phyloP scores from a whole-genome alignment of 2,797 vertebrate genomes.

The Rhinogobio ventralis region DNA sequence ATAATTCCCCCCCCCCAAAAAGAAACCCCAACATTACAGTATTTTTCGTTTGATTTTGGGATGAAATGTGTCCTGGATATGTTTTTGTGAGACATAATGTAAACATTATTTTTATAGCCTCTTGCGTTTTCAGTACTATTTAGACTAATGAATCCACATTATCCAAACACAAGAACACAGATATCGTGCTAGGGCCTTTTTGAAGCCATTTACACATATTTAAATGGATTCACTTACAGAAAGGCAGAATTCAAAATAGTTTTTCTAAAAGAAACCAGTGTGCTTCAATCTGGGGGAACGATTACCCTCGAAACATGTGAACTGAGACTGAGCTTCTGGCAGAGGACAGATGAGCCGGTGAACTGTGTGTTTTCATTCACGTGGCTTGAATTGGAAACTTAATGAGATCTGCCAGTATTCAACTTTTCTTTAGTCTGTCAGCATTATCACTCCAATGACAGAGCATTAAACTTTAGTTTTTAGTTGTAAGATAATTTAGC shows the following conservation, averaged over 20 bases:
- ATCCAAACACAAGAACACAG: constrained; percentile 34
- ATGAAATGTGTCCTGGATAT: constrained; percentile 15
- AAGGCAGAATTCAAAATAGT: neutral
- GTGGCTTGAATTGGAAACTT: constrained; percentile 17
- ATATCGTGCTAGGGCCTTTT: constrained; percentile 38
- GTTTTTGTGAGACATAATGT: neutral
- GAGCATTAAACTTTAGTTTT: neutral
- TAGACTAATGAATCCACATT: constrained; percentile 51
- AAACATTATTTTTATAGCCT: constrained; percentile 32
- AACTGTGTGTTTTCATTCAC: constrained; percentile 17
- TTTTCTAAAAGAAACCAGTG: neutral
- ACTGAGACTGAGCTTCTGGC: neutral
- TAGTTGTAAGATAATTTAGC: neutral
- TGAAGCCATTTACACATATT: constrained; percentile 24
- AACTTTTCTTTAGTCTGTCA: constrained; percentile 32
- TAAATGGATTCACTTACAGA: neutral
- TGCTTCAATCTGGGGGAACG: neutral
- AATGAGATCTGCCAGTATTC: constrained; percentile 13
- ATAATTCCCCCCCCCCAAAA: neutral
- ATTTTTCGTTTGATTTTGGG: neutral
- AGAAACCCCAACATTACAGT: neutral
- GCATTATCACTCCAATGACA: constrained; percentile 18
- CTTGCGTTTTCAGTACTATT: constrained; percentile 41
- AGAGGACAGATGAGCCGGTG: constrained; percentile 1
- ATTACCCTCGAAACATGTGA: constrained; percentile 11